phyloP scores from a whole-genome alignment of 2,888 invertebrate genomes.

The Sepiola atlantica region DNA sequence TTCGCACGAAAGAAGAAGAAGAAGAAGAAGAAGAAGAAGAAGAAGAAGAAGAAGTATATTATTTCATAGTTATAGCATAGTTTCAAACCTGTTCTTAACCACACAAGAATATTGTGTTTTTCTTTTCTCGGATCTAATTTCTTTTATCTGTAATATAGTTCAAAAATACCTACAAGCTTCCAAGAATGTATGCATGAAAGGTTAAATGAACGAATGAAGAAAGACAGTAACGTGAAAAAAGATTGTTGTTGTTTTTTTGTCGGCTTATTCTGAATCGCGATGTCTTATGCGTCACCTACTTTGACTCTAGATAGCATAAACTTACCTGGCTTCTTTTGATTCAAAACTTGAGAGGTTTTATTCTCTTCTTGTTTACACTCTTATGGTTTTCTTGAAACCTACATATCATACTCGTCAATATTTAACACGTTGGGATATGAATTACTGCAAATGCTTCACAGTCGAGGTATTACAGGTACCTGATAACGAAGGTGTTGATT shows the following conservation, averaged over 20 bases:
- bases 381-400: not conserved
- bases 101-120: not conserved
- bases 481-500: no score
- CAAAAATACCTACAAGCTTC: not conserved
- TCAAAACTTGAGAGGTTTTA: no score
- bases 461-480: no score
- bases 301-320: not conserved
- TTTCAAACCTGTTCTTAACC: not conserved
- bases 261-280: not conserved
- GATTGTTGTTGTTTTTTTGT: not conserved
- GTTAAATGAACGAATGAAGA: not conserved
- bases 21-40: no score
- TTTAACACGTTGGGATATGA: no score
- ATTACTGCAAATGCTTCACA: no score
- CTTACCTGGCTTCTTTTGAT: not conserved
- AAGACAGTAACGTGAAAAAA: not conserved
- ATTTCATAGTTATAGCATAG: no score
- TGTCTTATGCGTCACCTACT: not conserved
- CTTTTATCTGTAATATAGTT: not conserved
- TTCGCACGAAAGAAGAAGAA: no score
- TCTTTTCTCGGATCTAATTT: not conserved
- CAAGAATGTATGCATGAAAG: not conserved
- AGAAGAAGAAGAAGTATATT: no score
- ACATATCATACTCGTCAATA: not conserved
- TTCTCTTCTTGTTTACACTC: not conserved